phyloP scores from a whole-genome alignment of 92 coral and sea anemone genomes.

The Umimayanthus chanpuru region DNA sequence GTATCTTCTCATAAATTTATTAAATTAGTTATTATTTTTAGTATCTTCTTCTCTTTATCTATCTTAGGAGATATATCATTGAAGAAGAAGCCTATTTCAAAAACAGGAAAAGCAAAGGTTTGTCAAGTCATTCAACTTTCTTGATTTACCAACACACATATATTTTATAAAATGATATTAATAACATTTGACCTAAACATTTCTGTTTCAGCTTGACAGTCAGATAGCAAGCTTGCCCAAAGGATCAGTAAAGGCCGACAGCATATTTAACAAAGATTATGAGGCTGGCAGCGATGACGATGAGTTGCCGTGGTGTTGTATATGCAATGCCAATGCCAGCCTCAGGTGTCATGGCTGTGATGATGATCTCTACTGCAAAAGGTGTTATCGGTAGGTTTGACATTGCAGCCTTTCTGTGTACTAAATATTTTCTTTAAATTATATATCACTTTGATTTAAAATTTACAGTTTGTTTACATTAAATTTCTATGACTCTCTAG shows the following conservation, averaged over 20 bases:
- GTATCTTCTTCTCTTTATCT: not conserved
- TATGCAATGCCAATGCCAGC: conserved; percentile 94
- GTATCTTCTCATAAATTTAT: not conserved
- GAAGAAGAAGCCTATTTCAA: conserved; percentile 32
- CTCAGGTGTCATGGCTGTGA: conserved; percentile 97
- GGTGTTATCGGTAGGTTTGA: conserved; percentile 82
- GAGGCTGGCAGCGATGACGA: conserved; percentile 87
- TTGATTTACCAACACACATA: not conserved
- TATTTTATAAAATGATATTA: not conserved
- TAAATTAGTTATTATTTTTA: not conserved
- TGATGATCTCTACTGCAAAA: conserved; percentile 92
- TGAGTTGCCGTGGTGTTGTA: conserved; percentile 99
- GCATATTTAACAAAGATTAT: conserved; percentile 75
- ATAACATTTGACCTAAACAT: not conserved
- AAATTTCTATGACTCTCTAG: no score
- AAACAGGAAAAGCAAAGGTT: conserved; percentile 65
- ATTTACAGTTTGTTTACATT: not conserved
- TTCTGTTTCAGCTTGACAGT: conserved; percentile 24
- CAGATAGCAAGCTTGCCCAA: conserved; percentile 10
- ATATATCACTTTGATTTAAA: no score
- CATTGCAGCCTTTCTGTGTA: not conserved
- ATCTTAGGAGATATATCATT: conserved; percentile 6
- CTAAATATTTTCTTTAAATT: no score
- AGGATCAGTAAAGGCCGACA: conserved; percentile 47
- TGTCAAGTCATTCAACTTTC: not conserved